Base-by-base conservation (phyloP, 2,113 vertebrate genomes). In the Talpa occidentalis region DNA sequence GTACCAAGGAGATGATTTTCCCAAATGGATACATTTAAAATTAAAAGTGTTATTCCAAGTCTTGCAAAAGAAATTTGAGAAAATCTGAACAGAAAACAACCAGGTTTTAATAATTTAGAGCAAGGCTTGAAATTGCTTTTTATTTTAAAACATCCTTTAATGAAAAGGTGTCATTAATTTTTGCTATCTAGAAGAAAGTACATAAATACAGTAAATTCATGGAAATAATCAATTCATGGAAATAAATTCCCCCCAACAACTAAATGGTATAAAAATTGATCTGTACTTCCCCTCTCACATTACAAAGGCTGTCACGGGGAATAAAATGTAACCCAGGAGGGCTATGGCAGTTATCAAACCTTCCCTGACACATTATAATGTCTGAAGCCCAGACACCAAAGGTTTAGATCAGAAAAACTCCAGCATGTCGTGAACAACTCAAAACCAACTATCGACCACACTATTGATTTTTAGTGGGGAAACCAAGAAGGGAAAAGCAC, bases 381-480 rank as follows among this genome's bases (percentile, higher is more conserved):
- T 97, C 98, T 98, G 97, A 97, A 98, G 96, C 95, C 93, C 95
- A 98, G 98, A 98, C 97, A 98, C 97, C 95, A 94, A 97, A 98
- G 97, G 98, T 98, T 98, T 98, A 97, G 97, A 98, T 97, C 97
- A 98, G 97, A 98, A 98, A 96, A 98, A 98, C 98, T 98, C 98
- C 98, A 98, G 97, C 96, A 96, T 91, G 97, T 95, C 97, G 96
- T 0, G 98, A 98, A 98, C 98, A 98, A 98, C 98, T 98, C 98
- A 98, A 99, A 98, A 98, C 98, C 98, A 97, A 97, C 97, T 98
- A 99, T 99, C 93, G 98, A 99, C 97, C 98, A 94, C 1, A 28
- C 81, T 98, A 99, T 99, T 98, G 99, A 99, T 99, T 98, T 97
- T 97, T 70, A 93, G 91, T 96, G 96, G 95, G 97, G 97, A 98